phyloP scores from a whole-genome alignment of 1,140 invertebrate genomes.

The Oncopeltus fasciatus region DNA sequence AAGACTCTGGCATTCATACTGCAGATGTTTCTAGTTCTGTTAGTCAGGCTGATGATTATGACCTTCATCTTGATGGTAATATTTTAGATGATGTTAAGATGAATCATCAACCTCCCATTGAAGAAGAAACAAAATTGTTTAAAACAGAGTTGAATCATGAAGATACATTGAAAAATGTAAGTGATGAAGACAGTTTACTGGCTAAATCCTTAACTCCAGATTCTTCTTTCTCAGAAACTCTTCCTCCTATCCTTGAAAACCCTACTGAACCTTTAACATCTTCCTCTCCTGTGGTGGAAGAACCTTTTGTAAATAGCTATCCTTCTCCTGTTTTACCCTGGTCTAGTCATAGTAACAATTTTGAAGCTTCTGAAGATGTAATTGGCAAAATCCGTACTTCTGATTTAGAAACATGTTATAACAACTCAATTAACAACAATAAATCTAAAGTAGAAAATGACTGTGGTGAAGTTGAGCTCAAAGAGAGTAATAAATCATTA shows the following conservation, averaged over 20 bases:
- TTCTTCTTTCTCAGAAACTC: neutral
- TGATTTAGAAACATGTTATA: neutral
- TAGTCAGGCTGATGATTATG: slow-evolving; percentile 48
- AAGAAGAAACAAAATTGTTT: slow-evolving; percentile 17
- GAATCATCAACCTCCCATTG: slow-evolving; percentile 20
- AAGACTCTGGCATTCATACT: slow-evolving; percentile 69
- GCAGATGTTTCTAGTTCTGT: slow-evolving; percentile 61
- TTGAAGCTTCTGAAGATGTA: neutral
- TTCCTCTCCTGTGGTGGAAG: slow-evolving; percentile 8
- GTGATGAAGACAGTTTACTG: slow-evolving; percentile 9
- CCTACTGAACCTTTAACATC: slow-evolving; percentile 16
- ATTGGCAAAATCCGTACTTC: neutral
- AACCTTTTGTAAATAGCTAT: slow-evolving; percentile 11
- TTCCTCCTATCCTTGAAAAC: slow-evolving; percentile 19
- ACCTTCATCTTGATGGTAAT: slow-evolving; percentile 26
- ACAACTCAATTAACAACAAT: neutral
- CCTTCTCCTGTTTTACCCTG: neutral
- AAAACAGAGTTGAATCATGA: neutral
- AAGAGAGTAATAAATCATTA: neutral
- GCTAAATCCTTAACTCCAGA: neutral
- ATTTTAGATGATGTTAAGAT: slow-evolving; percentile 21
- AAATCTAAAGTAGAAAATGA: neutral
- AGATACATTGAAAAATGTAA: slow-evolving; percentile 16
- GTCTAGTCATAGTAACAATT: neutral
- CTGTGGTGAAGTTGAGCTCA: neutral